Percentiles rank a stretch among this genome's conserved stretches.
phyloP scores from a whole-genome alignment of 2,888 invertebrate genomes.

The Ctenicera cuprea region DNA sequence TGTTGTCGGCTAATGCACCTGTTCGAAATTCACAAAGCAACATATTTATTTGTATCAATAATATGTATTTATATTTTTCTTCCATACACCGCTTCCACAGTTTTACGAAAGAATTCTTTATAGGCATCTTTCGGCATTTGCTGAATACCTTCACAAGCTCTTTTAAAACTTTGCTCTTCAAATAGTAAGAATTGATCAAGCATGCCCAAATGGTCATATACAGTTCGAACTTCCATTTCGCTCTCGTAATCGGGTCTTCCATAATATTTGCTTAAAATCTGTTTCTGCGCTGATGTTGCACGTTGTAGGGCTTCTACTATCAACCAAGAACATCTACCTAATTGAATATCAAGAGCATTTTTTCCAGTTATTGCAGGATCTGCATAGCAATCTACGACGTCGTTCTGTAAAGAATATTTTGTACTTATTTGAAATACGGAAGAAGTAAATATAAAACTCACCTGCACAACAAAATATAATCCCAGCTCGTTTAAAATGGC shows the following conservation, averaged over 20 bases:
- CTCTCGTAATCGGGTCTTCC: conserved; percentile 81
- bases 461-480: conserved; percentile 95
- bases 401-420: conserved; percentile 76
- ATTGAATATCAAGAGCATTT: conserved; percentile 92
- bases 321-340: conserved; percentile 98
- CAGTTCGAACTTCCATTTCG: conserved; percentile 80
- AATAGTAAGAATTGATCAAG: conserved; percentile 86
- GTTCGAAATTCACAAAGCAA: no score
- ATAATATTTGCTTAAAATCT: conserved; percentile 86
- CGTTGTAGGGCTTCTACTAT: conserved; percentile 91
- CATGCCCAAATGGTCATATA: conserved; percentile 86
- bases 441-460: conserved; percentile 60
- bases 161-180: conserved; percentile 84
- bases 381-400: conserved; percentile 94
- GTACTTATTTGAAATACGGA: conserved; percentile 34
- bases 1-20: no score
- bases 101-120: no score
- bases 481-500: conserved; percentile 94
- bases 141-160: no score
- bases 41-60: no score
- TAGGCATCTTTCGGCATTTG: no score
- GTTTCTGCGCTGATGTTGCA: conserved; percentile 81
- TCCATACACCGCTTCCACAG: no score
- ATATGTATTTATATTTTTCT: no score
- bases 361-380: conserved; percentile 91